Base-by-base conservation (phyloP, 2,113 vertebrate genomes). In the Eonycteris spelaea region DNA sequence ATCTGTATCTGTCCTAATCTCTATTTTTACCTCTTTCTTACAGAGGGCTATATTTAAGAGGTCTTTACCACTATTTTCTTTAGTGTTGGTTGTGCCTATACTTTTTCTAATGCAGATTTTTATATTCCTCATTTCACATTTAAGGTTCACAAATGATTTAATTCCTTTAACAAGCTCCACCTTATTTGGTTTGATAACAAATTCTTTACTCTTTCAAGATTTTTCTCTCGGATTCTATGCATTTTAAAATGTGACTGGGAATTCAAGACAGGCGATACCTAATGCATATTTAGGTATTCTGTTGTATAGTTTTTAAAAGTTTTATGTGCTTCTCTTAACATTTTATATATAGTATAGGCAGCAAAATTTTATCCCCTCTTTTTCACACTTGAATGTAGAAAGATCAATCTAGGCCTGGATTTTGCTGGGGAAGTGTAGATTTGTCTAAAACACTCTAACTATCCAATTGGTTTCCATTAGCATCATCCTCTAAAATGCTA, bases 401-500 rank as follows among this genome's bases (percentile, higher is more conserved):
- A 71, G 10, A 95, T 84, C 35, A 73, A 33, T 73, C 33, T 4
- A 79, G 79, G 13, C 24, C 35, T 86, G 10, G 24, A 11, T 93
- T 95, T 79, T 88, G 15, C 70, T 78, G 12, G 8, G 78, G 90
- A 95, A 43, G 0, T 61, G 26, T 79, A n/a, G 16, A 55, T 94
- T 86, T 97, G 94, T 85, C 51, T 77, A 77, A 92, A 95, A 78
- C 5, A 71, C 24, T 61, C 2, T 59, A 48, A 83, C 22, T 80
- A 12, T 55, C 70, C 71, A 95, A n/a, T 73, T 96, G 91, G 45
- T 82, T 92, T 93, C 86, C 38, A 95, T 95, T 94, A 96, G 19
- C 59, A 91, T 94, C 85, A 91, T 85, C n/a, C 15, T 80, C 73
- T 92, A 68, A 93, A 92, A 86, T 40, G 45, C 33, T 87, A 33